A percentile compares a stretch with the other conserved stretches of the same genome.
Evolutionary conservation across 92 coral and sea anemone genomes (phyloP).

Genomic region (Pocillopora meandrina): DNA sequence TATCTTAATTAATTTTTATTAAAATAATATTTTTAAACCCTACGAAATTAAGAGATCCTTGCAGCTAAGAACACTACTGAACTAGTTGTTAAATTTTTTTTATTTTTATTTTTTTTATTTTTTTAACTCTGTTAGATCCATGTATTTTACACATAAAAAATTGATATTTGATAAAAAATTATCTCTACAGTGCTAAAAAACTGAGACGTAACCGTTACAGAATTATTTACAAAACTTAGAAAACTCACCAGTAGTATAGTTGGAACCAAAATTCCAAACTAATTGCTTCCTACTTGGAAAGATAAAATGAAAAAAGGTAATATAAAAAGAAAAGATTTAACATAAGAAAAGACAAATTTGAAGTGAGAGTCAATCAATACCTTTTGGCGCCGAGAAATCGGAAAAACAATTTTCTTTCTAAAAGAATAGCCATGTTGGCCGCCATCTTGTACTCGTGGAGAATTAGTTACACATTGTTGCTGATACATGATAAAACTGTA

Average conservation of each 20-base stretch:
- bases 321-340: neutral
- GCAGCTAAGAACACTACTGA: too few species aligned
- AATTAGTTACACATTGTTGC: neutral
- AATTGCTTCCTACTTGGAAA: slow-evolving; percentile 25
- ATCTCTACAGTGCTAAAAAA: too few species aligned
- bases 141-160: too few species aligned
- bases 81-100: too few species aligned
- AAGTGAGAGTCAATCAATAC: neutral
- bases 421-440: slow-evolving; percentile 59
- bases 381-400: slow-evolving; percentile 34
- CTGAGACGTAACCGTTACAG: too few species aligned
- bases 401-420: slow-evolving; percentile 55
- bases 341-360: neutral
- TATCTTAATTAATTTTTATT: too few species aligned
- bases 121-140: too few species aligned
- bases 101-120: too few species aligned
- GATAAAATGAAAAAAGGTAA: neutral
- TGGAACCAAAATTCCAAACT: slow-evolving; percentile 22
- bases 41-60: too few species aligned
- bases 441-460: slow-evolving; percentile 66
- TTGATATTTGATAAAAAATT: too few species aligned
- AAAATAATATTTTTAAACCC: too few species aligned
- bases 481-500: neutral
- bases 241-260: slow-evolving; percentile 54
- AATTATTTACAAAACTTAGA: neutral